A percentile compares a stretch with the other conserved stretches of the same genome.
Evolutionary conservation across 2,888 invertebrate genomes (phyloP).

Genomic region (Cosmia pyralina): DNA sequence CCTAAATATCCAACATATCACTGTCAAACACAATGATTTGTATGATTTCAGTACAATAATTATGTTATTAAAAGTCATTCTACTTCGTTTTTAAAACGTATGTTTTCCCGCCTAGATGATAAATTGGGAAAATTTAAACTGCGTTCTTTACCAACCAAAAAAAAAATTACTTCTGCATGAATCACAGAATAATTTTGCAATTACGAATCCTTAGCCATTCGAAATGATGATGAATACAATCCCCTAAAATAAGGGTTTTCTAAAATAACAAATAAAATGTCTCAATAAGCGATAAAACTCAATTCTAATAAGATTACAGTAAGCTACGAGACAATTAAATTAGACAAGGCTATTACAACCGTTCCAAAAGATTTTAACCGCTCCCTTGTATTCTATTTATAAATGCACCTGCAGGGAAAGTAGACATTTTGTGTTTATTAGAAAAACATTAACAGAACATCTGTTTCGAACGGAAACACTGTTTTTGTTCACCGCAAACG

Average conservation of each 20-base stretch:
- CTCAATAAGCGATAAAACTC: not conserved
- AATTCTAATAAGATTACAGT: constrained; percentile 30
- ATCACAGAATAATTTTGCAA: not conserved
- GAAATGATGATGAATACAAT: not conserved
- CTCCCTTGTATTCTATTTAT: constrained; percentile 60
- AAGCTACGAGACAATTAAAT: constrained; percentile 15
- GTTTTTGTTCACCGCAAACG: constrained; percentile 82
- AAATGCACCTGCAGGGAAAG: constrained; percentile 74
- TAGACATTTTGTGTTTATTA: constrained; percentile 66
- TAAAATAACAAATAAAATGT: not conserved
- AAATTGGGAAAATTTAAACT: not conserved
- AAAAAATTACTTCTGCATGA: not conserved
- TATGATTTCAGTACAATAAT: not conserved
- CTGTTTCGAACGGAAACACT: constrained; percentile 83
- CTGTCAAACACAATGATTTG: not conserved
- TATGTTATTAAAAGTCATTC: not conserved
- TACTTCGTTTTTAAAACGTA: not conserved
- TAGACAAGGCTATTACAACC: constrained; percentile 18
- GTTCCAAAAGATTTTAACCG: constrained; percentile 35
- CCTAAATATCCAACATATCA: not conserved
- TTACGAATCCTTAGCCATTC: not conserved
- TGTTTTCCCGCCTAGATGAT: not conserved
- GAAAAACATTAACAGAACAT: constrained; percentile 74
- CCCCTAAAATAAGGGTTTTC: not conserved
- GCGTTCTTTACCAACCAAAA: not conserved